Percentiles rank a stretch among this genome's conserved stretches.
phyloP scores from a whole-genome alignment of 2,888 invertebrate species.

The Fragum whitleyi region DNA sequence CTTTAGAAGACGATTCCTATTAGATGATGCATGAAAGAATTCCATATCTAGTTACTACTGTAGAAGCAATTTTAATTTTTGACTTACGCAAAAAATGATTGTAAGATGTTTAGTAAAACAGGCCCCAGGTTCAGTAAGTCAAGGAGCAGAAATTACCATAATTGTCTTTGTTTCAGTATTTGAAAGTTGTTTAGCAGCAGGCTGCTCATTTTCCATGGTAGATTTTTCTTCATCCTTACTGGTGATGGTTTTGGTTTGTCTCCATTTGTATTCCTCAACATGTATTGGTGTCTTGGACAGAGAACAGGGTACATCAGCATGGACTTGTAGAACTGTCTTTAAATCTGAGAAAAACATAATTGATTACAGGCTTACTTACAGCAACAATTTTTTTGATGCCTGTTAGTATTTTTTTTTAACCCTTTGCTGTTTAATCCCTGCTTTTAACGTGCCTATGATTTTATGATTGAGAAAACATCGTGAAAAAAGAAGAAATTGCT shows the following conservation, averaged over 20 bases:
- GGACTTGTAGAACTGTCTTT: constrained; percentile 15
- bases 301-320: constrained; percentile 13
- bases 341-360: constrained; percentile 25
- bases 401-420: no score
- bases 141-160: background rate
- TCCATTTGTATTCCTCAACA: constrained; percentile 13
- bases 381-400: background rate
- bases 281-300: constrained; percentile 7
- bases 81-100: no score
- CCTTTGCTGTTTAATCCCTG: no score
- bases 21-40: no score
- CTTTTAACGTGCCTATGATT: no score
- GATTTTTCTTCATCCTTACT: background rate
- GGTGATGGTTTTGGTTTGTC: background rate
- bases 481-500: no score
- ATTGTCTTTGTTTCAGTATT: background rate
- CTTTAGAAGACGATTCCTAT: no score
- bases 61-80: no score
- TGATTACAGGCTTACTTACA: background rate
- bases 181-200: background rate
- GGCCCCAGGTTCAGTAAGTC: no score
- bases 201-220: background rate
- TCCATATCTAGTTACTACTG: no score
- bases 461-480: constrained; percentile 7
- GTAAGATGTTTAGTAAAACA: no score